Evolutionary conservation across 2,888 invertebrate genomes (phyloP).

Genomic region (Helicoverpa assulta): DNA sequence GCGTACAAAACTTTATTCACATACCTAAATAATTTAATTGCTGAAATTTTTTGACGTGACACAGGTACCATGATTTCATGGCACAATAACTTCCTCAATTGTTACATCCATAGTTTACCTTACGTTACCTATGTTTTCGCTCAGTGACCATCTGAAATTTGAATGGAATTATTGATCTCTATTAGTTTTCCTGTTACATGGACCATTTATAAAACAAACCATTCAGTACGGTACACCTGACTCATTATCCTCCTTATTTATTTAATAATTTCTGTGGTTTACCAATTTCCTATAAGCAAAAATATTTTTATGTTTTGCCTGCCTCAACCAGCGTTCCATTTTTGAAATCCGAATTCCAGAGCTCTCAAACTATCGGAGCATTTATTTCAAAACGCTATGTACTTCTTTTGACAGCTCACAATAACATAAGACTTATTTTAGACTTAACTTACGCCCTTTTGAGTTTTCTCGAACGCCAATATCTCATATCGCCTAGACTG

Average conservation of each 20-base stretch:
- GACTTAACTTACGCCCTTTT: constrained; percentile 47
- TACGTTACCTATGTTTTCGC: neutral
- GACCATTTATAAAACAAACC: neutral
- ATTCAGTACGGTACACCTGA: no score
- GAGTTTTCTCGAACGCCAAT: constrained; percentile 54
- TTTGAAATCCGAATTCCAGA: constrained; percentile 20
- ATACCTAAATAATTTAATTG: no score
- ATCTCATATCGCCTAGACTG: constrained; percentile 68
- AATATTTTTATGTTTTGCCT: no score
- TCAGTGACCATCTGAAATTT: neutral
- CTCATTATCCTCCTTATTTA: neutral
- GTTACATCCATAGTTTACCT: neutral
- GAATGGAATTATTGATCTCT: neutral
- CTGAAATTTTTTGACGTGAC: no score
- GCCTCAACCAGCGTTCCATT: no score
- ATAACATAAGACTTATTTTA: constrained; percentile 47
- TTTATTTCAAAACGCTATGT: constrained; percentile 29
- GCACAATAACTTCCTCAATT: neutral
- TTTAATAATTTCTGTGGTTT: no score
- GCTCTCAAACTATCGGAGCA: constrained; percentile 27
- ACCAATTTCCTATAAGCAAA: no score
- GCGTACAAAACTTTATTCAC: no score
- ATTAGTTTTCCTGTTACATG: neutral
- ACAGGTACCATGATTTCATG: neutral
- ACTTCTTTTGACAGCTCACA: constrained; percentile 41